These are phyloP conservation scores for Acrobeloides nanus DNA, from an alignment of 2,888 invertebrate species.

Conservation along the genomic window DNA sequence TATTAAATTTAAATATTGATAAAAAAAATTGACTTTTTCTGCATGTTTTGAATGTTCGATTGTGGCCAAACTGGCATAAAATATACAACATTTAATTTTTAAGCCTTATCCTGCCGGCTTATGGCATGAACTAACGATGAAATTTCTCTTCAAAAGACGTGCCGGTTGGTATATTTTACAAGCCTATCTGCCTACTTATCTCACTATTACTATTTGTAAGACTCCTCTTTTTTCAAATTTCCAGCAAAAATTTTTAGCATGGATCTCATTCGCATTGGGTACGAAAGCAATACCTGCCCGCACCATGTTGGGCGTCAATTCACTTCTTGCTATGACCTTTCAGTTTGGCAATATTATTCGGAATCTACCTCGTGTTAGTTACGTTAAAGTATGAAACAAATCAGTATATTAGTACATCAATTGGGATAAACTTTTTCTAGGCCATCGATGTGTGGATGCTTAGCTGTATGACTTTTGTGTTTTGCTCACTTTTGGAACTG, in stretches of 20 bases:
- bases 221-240: conserved; percentile 12
- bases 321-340: conserved; percentile 47
- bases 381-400: conserved; percentile 37
- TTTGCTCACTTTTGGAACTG: conserved; percentile 50
- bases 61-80: conserved; percentile 1
- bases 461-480: conserved; percentile 53
- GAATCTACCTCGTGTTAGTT: conserved; percentile 51
- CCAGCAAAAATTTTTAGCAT: conserved; percentile 35
- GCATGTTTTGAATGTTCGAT: too few relatives aligned
- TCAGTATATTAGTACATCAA: not conserved
- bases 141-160: conserved; percentile 48
- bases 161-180: conserved; percentile 53
- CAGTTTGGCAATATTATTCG: conserved; percentile 53
- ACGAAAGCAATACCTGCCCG: conserved; percentile 51
- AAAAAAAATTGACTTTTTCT: too few relatives aligned
- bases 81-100: not conserved
- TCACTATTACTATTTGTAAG: conserved; percentile 53
- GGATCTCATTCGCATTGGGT: conserved; percentile 53
- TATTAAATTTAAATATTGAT: too few relatives aligned
- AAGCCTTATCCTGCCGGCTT: conserved; percentile 52
- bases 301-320: conserved; percentile 53
- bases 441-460: conserved; percentile 52
- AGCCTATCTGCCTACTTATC: conserved; percentile 52
- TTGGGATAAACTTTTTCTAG: conserved; percentile 14
- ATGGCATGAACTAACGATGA: conserved; percentile 53